phyloP scores from a whole-genome alignment of 2,888 invertebrate species.

The Lysandra bellargus region DNA sequence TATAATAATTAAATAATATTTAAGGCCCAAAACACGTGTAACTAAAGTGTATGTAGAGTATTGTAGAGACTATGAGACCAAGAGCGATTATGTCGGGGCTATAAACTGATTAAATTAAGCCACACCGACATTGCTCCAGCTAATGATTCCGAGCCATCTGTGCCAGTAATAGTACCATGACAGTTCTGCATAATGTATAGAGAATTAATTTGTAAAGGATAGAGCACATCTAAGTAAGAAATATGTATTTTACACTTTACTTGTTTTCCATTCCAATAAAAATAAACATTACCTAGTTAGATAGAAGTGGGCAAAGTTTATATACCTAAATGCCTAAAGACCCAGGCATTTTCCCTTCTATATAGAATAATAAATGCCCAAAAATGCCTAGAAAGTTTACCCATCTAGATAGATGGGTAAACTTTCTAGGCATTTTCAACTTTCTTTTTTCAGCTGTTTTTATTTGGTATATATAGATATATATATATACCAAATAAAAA shows the following conservation, averaged over 20 bases:
- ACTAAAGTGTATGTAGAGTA: neutral
- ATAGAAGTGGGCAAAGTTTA: too few relatives aligned
- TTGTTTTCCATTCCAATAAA: too few relatives aligned
- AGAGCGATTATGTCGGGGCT: neutral
- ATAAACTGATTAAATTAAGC: slow-evolving; percentile 1
- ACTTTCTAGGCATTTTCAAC: too few relatives aligned
- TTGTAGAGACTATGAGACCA: too few relatives aligned
- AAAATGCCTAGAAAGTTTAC: neutral
- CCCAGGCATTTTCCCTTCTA: too few relatives aligned
- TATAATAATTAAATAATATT: neutral
- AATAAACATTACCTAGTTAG: too few relatives aligned
- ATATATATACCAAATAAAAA: neutral
- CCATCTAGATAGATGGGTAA: too few relatives aligned
- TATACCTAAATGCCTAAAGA: too few relatives aligned
- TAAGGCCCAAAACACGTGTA: neutral
- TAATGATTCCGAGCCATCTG: slow-evolving; percentile 4
- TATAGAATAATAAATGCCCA: neutral
- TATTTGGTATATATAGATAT: neutral
- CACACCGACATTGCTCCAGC: slow-evolving; percentile 1
- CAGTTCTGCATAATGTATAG: slow-evolving; percentile 6
- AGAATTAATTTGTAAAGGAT: slow-evolving; percentile 10
- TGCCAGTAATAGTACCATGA: slow-evolving; percentile 3
- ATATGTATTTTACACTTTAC: too few relatives aligned
- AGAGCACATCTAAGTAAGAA: neutral
- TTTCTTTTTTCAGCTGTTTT: neutral